A percentile compares a stretch with the other conserved stretches of the same genome.
phyloP scores from a whole-genome alignment of 2,113 vertebrate genomes.

The Pelvicachromis taeniatus region DNA sequence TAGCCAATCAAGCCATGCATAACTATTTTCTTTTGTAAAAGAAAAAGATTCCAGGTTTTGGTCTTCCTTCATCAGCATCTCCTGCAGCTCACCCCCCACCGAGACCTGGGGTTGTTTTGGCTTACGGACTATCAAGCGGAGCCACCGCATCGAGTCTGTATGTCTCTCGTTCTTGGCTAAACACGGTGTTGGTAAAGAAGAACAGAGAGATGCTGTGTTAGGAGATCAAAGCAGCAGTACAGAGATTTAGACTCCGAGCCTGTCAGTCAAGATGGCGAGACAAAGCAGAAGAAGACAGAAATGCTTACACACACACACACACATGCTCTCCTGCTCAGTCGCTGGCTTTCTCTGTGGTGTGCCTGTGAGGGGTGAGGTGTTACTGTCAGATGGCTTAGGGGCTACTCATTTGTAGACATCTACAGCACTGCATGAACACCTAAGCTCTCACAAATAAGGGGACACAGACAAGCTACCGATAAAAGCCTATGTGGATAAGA shows the following conservation, averaged over 20 bases:
- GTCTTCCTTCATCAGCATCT: slow-evolving; percentile 45
- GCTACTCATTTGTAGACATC: slow-evolving; percentile 63
- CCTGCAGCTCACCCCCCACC: slow-evolving; percentile 27
- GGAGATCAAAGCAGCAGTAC: slow-evolving; percentile 63
- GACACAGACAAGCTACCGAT: slow-evolving; percentile 14
- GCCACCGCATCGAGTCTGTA: slow-evolving; percentile 36
- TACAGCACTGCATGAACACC: slow-evolving; percentile 24
- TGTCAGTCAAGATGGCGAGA: slow-evolving; percentile 64
- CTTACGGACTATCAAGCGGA: slow-evolving; percentile 41
- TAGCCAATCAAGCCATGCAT: slow-evolving; percentile 67
- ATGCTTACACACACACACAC: slow-evolving; percentile 63
- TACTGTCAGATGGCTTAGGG: slow-evolving; percentile 61
- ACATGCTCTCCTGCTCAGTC: slow-evolving; percentile 21
- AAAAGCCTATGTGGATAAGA: slow-evolving; percentile 28
- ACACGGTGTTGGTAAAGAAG: slow-evolving; percentile 52
- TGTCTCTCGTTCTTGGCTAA: slow-evolving; percentile 36
- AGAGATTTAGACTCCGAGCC: slow-evolving; percentile 48
- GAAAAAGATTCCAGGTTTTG: slow-evolving; percentile 43
- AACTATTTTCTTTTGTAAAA: slow-evolving; percentile 52
- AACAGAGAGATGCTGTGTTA: slow-evolving; percentile 59
- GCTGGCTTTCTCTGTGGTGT: slow-evolving; percentile 10
- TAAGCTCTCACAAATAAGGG: slow-evolving; percentile 23
- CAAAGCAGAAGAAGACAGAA: slow-evolving; percentile 63
- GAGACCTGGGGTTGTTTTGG: slow-evolving; percentile 37
- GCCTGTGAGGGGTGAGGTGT: slow-evolving; percentile 54